phyloP scores from a whole-genome alignment of 2,888 invertebrate species.

The Pheosia tremula region DNA sequence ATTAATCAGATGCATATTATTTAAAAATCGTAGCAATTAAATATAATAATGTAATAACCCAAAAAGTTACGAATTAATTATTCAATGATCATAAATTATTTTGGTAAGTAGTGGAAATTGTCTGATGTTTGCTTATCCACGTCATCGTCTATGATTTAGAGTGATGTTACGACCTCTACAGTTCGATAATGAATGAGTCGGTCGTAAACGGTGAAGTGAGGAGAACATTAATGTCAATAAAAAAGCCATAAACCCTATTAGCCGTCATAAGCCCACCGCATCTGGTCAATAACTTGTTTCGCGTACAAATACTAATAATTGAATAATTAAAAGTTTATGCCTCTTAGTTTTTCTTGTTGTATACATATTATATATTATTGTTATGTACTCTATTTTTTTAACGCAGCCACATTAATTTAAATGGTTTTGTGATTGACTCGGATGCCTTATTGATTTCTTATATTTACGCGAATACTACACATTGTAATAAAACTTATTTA shows the following conservation, averaged over 20 bases:
- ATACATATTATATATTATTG: not conserved
- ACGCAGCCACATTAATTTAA: no score
- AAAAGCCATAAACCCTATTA: slow-evolving; percentile 83
- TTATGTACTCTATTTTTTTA: not conserved
- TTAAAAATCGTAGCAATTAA: slow-evolving; percentile 11
- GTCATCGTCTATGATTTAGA: slow-evolving; percentile 76
- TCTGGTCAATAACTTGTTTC: slow-evolving; percentile 79
- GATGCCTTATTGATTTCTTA: no score
- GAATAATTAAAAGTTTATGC: slow-evolving; percentile 37
- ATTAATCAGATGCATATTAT: slow-evolving; percentile 19
- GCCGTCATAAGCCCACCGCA: slow-evolving; percentile 80
- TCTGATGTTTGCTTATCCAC: slow-evolving; percentile 57
- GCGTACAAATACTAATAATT: slow-evolving; percentile 74
- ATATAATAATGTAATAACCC: slow-evolving; percentile 2
- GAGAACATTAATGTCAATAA: slow-evolving; percentile 84
- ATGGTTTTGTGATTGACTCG: no score
- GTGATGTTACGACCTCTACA: slow-evolving; percentile 75
- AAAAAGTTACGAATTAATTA: slow-evolving; percentile 12
- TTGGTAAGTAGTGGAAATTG: slow-evolving; percentile 31
- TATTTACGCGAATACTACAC: no score
- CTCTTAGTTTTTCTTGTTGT: not conserved
- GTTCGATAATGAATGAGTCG: slow-evolving; percentile 82
- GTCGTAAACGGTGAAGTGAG: slow-evolving; percentile 79
- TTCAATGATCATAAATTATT: slow-evolving; percentile 12
- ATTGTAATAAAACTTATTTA: no score